Percentiles rank a stretch among this genome's conserved stretches.
Conservation (phyloP, 2,797 vertebrate species). For the Sarcoramphus papa region DNA sequence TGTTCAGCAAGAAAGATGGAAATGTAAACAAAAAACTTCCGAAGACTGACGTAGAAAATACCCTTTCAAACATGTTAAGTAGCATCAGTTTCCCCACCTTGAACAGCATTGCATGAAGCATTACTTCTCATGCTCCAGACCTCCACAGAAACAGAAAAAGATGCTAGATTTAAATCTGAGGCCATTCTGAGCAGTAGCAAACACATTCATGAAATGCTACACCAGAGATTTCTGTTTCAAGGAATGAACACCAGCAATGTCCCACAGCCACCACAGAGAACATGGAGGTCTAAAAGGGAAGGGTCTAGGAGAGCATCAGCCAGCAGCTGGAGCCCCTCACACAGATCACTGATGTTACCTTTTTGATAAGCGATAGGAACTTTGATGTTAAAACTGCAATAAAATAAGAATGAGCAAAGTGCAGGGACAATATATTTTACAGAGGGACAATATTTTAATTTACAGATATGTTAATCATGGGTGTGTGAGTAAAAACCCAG, state of each 20-base stretch:
- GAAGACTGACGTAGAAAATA: background rate
- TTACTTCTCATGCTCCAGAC: background rate
- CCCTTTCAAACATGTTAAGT: background rate
- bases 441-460: background rate
- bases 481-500: background rate
- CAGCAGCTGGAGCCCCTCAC: background rate
- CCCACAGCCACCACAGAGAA: background rate
- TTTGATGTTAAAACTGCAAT: background rate
- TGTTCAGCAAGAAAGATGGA: background rate
- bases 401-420: background rate
- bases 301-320: background rate
- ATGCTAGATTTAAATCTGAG: background rate
- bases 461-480: background rate
- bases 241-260: background rate
- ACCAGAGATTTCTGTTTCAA: background rate
- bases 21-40: no score
- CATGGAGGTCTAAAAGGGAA: background rate
- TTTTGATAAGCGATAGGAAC: background rate
- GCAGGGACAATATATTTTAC: background rate
- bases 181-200: accelerated
- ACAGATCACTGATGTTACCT: background rate
- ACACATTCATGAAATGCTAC: background rate
- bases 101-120: background rate
- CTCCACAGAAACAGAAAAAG: background rate
- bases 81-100: background rate